Evolutionary conservation across 2,113 vertebrate species (phyloP).

Genomic region (Rhynchopsitta pachyrhyncha): DNA sequence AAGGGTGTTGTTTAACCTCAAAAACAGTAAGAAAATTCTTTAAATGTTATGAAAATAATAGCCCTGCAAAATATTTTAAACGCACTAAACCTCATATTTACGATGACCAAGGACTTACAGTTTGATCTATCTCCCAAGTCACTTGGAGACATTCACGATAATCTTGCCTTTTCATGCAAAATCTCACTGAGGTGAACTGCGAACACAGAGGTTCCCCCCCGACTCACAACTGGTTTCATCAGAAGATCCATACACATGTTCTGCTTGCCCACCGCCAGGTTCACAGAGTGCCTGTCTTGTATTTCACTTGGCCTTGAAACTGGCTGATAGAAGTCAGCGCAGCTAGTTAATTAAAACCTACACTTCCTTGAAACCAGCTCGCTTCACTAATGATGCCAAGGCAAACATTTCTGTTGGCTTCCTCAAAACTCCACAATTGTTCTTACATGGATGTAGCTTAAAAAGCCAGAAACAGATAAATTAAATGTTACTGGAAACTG

Average conservation of each 20-base stretch:
- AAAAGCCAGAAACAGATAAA: conserved; percentile 50
- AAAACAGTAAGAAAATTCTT: not conserved
- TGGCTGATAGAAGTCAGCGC: conserved; percentile 41
- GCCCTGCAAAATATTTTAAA: not conserved
- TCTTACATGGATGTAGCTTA: conserved; percentile 42
- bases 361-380: conserved; percentile 50
- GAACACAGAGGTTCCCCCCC: not conserved
- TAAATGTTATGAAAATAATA: not conserved
- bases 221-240: not conserved
- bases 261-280: not conserved
- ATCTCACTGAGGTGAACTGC: not conserved
- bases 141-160: not conserved
- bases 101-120: not conserved
- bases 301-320: conserved; percentile 58
- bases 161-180: not conserved
- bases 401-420: conserved; percentile 71
- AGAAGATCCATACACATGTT: not conserved
- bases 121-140: not conserved
- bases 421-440: conserved; percentile 39
- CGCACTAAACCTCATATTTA: not conserved
- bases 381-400: conserved; percentile 59
- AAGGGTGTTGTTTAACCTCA: not conserved
- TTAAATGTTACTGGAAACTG: conserved; percentile 67
- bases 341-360: conserved; percentile 62
- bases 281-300: not conserved